Conservation (phyloP, 2,113 vertebrate genomes). For the Grus americana region DNA sequence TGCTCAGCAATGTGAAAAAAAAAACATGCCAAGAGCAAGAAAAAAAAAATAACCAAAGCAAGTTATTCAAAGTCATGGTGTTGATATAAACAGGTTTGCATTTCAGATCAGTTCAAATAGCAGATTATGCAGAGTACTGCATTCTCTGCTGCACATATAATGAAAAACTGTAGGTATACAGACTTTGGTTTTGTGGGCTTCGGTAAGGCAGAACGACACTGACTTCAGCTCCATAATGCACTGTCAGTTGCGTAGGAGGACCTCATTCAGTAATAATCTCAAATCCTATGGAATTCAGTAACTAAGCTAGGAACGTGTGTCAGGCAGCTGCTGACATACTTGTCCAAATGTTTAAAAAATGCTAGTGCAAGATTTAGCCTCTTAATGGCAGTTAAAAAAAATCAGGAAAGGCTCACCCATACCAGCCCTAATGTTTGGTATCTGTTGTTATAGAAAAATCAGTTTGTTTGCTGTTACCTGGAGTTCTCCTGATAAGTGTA, state of each 20-base stretch:
- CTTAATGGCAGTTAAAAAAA: not conserved
- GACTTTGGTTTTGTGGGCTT: not conserved
- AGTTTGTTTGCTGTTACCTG: not conserved
- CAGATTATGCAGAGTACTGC: not conserved
- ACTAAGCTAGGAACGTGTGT: not conserved
- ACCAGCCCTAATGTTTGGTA: not conserved
- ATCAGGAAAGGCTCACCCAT: not conserved
- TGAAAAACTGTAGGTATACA: not conserved
- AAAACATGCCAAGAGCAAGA: not conserved
- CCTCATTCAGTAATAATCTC: not conserved
- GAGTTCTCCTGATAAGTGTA: not conserved
- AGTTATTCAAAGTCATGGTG: not conserved
- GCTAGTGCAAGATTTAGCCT: not conserved
- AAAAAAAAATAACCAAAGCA: not conserved
- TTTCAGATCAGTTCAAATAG: not conserved
- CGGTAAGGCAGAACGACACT: not conserved
- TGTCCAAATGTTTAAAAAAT: not conserved
- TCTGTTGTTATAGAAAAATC: not conserved
- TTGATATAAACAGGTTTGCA: not conserved
- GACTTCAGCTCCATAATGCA: not conserved
- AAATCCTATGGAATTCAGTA: not conserved
- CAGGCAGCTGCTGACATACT: not conserved
- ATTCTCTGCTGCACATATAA: not conserved
- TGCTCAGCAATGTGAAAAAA: not conserved
- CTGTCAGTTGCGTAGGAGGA: not conserved